Evolutionary conservation across 2,797 vertebrate genomes (phyloP).

Genomic region (Neopelma chrysocephalum): DNA sequence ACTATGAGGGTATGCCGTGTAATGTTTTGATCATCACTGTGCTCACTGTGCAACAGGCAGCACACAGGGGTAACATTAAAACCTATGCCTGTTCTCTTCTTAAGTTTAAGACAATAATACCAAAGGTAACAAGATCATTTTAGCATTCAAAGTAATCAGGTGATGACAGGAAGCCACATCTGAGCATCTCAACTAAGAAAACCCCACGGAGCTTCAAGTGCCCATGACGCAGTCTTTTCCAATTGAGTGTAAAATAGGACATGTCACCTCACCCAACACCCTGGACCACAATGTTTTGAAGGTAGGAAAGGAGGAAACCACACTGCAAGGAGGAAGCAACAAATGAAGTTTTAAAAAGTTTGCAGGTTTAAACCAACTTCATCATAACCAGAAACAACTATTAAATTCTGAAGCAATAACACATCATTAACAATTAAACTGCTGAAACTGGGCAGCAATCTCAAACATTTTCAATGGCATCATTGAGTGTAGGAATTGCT

Average conservation of each 20-base stretch:
- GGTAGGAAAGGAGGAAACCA: conserved; percentile 51
- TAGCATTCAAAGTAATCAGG: background rate
- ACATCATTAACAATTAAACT: conserved; percentile 32
- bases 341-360: conserved; percentile 26
- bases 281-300: background rate
- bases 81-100: background rate
- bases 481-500: background rate
- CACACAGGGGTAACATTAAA: background rate
- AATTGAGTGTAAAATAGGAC: conserved; percentile 2
- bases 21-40: background rate
- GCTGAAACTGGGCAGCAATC: background rate
- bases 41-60: background rate
- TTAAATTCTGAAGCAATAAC: conserved; percentile 48
- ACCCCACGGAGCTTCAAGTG: conserved; percentile 11
- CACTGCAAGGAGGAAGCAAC: conserved; percentile 42
- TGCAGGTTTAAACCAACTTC: conserved; percentile 17
- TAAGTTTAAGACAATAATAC: background rate
- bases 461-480: background rate
- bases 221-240: conserved; percentile 52
- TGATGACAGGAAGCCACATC: conserved; percentile 55
- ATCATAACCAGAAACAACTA: conserved; percentile 37
- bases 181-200: conserved; percentile 17
- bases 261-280: conserved; percentile 29
- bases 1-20: background rate
- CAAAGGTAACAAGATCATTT: background rate